phyloP scores from a whole-genome alignment of 2,797 vertebrate species.

The Pangasius sanitwongsei region DNA sequence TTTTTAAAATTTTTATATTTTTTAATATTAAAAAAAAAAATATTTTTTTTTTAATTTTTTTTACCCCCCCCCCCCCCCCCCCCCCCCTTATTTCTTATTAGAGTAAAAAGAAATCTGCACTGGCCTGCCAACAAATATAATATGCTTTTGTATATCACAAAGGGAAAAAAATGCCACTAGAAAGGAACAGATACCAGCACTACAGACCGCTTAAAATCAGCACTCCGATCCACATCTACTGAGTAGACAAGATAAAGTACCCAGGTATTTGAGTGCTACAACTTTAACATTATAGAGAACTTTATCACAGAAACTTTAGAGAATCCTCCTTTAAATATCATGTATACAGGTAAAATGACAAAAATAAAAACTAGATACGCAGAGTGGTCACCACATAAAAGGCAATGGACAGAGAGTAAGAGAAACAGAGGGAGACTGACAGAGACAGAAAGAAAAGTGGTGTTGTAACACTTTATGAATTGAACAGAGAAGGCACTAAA shows the following conservation, averaged over 20 bases:
- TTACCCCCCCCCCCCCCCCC: background rate
- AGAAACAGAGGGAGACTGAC: background rate
- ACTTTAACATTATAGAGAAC: slow-evolving; percentile 63
- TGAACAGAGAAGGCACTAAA: slow-evolving; percentile 48
- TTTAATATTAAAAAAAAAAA: too few relatives aligned
- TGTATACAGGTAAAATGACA: slow-evolving; percentile 66
- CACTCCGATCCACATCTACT: slow-evolving; percentile 69
- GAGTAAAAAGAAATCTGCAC: slow-evolving; percentile 72
- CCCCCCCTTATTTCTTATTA: slow-evolving; percentile 53
- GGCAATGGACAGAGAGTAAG: slow-evolving; percentile 40
- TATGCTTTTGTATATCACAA: slow-evolving; percentile 64
- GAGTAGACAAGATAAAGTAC: slow-evolving; percentile 84
- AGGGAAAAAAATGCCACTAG: slow-evolving; percentile 64
- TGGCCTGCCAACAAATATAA: slow-evolving; percentile 71
- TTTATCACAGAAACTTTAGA: slow-evolving; percentile 54
- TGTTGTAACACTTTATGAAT: slow-evolving; percentile 50
- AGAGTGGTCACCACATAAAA: slow-evolving; percentile 70
- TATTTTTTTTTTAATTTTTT: too few relatives aligned
- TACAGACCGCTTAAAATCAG: slow-evolving; percentile 59
- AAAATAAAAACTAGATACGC: slow-evolving; percentile 47
- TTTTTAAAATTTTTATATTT: too few relatives aligned
- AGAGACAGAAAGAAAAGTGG: slow-evolving; percentile 50
- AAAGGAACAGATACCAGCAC: slow-evolving; percentile 64
- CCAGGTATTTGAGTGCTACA: slow-evolving; percentile 78
- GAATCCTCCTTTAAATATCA: slow-evolving; percentile 71